phyloP scores from a whole-genome alignment of 1,140 invertebrate genomes.

The Drosophila tristis region DNA sequence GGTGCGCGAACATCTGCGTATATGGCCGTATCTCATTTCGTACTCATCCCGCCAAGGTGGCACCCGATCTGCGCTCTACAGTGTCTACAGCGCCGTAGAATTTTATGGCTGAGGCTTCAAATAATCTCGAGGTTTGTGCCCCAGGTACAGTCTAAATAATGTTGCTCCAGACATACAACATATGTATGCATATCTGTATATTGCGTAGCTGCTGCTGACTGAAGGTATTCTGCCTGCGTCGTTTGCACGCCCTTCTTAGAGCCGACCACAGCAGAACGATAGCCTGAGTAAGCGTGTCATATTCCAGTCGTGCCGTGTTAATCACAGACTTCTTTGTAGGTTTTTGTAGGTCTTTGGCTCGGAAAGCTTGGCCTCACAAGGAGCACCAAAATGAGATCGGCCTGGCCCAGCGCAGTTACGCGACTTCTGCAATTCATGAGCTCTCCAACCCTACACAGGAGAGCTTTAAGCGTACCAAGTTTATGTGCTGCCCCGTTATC shows the following conservation, averaged over 20 bases:
- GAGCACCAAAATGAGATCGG: background rate
- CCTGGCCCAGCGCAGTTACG: constrained; percentile 29
- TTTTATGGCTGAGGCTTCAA: constrained; percentile 17
- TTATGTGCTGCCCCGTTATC: constrained; percentile 37
- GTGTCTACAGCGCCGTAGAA: constrained; percentile 43
- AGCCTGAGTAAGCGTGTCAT: constrained; percentile 21
- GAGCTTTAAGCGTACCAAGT: constrained; percentile 29
- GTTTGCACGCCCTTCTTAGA: constrained; percentile 34
- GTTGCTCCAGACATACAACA: too few species aligned
- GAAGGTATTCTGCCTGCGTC: too few species aligned
- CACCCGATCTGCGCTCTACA: constrained; percentile 36
- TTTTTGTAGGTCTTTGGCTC: constrained; percentile 45
- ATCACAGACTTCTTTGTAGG: constrained; percentile 11
- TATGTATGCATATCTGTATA: too few species aligned
- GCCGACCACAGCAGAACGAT: background rate
- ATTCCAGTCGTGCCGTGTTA: background rate
- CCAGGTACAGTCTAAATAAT: too few species aligned
- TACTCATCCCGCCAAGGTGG: background rate
- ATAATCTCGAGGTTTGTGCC: constrained; percentile 22
- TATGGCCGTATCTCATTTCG: constrained; percentile 35
- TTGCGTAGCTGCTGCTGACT: too few species aligned
- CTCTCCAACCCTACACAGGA: too few species aligned
- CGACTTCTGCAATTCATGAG: constrained; percentile 24
- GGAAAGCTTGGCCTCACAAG: constrained; percentile 45
- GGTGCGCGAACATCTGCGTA: constrained; percentile 31